phyloP scores from a whole-genome alignment of 2,888 invertebrate species.

The Lasioglossum villosulum region DNA sequence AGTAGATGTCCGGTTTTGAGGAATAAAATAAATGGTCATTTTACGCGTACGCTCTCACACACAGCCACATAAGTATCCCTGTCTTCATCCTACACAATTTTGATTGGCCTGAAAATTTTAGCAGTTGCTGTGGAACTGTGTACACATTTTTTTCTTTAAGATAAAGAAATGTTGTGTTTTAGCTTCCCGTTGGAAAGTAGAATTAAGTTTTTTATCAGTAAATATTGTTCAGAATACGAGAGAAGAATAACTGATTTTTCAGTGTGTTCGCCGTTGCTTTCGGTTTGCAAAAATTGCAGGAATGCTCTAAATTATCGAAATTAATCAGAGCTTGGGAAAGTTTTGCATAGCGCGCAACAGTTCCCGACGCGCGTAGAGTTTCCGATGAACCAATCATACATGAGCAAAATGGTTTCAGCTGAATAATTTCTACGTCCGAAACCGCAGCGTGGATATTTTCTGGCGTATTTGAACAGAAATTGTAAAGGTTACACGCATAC shows the following conservation, averaged over 20 bases:
- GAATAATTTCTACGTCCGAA: background rate
- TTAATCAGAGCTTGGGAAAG: background rate
- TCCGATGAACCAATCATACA: background rate
- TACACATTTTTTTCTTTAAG: no score
- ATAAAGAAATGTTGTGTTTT: no score
- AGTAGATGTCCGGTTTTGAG: no score
- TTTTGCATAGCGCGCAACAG: background rate
- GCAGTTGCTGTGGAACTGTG: no score
- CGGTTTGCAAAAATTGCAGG: background rate
- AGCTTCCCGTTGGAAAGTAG: background rate
- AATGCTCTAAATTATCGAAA: background rate
- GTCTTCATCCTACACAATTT: no score
- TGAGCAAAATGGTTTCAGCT: background rate
- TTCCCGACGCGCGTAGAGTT: background rate
- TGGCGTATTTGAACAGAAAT: background rate
- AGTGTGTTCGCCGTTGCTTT: background rate
- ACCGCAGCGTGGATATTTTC: background rate
- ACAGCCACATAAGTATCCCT: no score
- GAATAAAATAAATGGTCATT: no score
- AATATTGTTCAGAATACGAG: background rate
- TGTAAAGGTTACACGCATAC: background rate
- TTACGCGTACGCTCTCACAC: no score
- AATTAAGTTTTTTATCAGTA: background rate
- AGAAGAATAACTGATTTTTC: background rate
- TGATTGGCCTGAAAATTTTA: no score